Evolutionary conservation across 2,888 invertebrate species (phyloP).

Genomic region (Ctenicera cuprea): DNA sequence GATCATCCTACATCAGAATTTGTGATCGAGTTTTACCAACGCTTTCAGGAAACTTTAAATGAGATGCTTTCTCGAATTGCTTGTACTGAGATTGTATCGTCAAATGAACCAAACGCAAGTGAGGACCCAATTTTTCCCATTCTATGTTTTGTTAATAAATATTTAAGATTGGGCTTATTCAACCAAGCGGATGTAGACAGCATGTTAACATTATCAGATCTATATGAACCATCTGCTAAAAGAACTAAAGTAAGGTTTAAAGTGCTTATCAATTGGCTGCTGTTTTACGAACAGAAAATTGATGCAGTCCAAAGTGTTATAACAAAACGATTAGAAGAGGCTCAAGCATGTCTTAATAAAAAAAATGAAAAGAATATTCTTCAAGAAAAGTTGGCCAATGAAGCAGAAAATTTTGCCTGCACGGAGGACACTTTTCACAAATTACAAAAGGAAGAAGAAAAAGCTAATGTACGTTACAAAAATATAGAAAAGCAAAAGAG

Average conservation of each 20-base stretch:
- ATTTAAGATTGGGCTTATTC: neutral
- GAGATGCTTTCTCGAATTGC: neutral
- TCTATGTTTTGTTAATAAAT: conserved; percentile 33
- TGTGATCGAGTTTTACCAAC: conserved; percentile 17
- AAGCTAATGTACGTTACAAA: neutral
- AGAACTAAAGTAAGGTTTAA: conserved; percentile 26
- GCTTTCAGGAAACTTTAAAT: neutral
- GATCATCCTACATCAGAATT: conserved; percentile 34
- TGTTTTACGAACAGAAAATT: conserved; percentile 15
- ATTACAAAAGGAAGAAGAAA: conserved; percentile 8
- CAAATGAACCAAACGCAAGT: neutral
- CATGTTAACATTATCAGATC: conserved; percentile 16
- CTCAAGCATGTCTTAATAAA: neutral
- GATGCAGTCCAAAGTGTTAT: neutral
- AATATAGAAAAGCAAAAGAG: conserved; percentile 3
- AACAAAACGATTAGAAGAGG: neutral
- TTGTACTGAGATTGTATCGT: neutral
- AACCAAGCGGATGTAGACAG: neutral
- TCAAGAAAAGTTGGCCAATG: neutral
- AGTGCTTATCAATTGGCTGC: neutral
- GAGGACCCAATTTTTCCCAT: conserved; percentile 14
- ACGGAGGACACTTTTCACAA: neutral
- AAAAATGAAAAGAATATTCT: neutral
- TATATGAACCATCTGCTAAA: conserved; percentile 35
- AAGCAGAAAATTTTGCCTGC: conserved; percentile 6